These are phyloP conservation scores for Acanthisitta chloris DNA, from an alignment of 2,113 vertebrate species.

Conservation along the genomic window DNA sequence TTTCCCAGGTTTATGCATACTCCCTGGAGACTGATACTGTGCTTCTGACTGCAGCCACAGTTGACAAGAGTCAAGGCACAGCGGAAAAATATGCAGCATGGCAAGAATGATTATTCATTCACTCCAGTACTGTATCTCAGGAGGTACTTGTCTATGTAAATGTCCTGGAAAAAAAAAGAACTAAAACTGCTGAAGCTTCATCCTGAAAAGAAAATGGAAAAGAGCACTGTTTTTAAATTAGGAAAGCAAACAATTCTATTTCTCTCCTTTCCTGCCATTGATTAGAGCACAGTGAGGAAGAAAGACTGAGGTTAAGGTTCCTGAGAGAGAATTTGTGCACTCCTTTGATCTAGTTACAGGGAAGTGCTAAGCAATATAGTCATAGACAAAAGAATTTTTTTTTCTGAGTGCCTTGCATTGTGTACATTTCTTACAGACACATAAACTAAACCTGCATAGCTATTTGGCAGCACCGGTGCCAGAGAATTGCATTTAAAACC, in stretches of 20 bases:
- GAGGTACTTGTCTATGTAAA: constrained; percentile 10
- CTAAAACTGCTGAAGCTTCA: not conserved
- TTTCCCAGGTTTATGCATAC: not conserved
- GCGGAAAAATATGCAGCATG: not conserved
- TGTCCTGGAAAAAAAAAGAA: not conserved
- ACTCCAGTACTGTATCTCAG: not conserved
- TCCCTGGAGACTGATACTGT: not conserved
- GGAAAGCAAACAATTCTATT: not conserved
- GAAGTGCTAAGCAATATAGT: not conserved
- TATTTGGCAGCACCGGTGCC: not conserved
- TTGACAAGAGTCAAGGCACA: constrained; percentile 15
- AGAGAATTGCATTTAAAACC: not conserved
- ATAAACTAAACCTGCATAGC: not conserved
- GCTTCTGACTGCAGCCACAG: not conserved
- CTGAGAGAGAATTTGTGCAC: constrained; percentile 9
- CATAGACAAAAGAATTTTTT: not conserved
- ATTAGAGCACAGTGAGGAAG: constrained; percentile 1
- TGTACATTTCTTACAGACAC: not conserved
- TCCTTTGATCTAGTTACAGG: constrained; percentile 16
- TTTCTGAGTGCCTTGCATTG: not conserved
- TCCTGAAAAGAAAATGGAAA: not conserved
- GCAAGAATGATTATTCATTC: constrained; percentile 17
- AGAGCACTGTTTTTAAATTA: not conserved
- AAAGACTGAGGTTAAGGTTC: constrained; percentile 13
- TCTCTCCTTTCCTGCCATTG: not conserved